Evolutionary conservation across 2,797 vertebrate genomes (phyloP).

Genomic region (Neopelma chrysocephalum): DNA sequence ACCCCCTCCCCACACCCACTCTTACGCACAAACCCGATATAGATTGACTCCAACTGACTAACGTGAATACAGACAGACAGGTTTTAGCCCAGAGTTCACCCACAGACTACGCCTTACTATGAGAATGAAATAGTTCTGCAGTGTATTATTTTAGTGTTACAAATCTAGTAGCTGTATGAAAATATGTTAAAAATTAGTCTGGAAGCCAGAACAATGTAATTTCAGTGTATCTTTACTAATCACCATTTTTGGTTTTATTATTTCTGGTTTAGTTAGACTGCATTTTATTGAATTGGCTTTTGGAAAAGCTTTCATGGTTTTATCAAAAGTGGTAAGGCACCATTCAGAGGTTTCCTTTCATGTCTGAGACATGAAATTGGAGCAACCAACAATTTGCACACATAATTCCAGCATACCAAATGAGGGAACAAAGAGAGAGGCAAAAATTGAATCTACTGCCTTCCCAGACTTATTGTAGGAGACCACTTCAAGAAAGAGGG

Average conservation of each 20-base stretch:
- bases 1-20: not conserved
- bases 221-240: not conserved
- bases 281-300: slow-evolving; percentile 11
- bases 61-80: not conserved
- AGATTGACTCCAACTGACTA: not conserved
- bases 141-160: not conserved
- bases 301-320: slow-evolving; percentile 31
- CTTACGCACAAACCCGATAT: not conserved
- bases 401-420: slow-evolving; percentile 36
- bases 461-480: slow-evolving; percentile 9
- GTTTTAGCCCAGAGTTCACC: not conserved
- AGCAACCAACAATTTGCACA: slow-evolving; percentile 46
- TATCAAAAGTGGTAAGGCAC: slow-evolving; percentile 16
- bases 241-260: not conserved
- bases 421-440: slow-evolving; percentile 14
- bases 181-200: slow-evolving; percentile 33
- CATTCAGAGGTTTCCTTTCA: slow-evolving; percentile 46
- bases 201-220: slow-evolving; percentile 22
- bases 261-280: not conserved
- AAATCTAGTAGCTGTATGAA: slow-evolving; percentile 21
- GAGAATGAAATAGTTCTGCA: slow-evolving; percentile 20
- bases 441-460: slow-evolving; percentile 25
- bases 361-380: slow-evolving; percentile 34
- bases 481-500: not conserved
- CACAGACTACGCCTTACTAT: not conserved